Evolutionary conservation across 2,888 invertebrate species (phyloP), one percentile per base, ranked within the genome.

Genomic region (Chironomus tentans): DNA sequence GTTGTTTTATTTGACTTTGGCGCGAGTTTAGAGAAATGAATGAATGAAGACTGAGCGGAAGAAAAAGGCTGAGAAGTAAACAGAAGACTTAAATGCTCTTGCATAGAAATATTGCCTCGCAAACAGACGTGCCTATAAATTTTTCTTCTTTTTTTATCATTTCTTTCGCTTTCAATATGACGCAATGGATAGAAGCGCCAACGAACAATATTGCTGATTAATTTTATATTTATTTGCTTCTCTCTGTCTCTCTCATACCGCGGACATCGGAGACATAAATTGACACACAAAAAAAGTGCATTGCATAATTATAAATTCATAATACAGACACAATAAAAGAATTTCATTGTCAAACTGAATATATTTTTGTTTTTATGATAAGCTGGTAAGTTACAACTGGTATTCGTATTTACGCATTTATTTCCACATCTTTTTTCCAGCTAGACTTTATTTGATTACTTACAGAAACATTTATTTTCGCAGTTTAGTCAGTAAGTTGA

Each of bases 61-160:
- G 13, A 12, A 65, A 10, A 65, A 38, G 1, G 38, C 38, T 38
- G 24, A 65, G 65, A 65, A 24, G 21, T 24, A 65, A 71, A 71
- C 71, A 56, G 15, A 24, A 48, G 71, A 71, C 71, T 71, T 50
- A n/a, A 71, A 71, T 71, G 71, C 71, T 50, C 13, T 22, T n/a
- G 22, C 56, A 13, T 38, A 71, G 47, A 48, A n/a, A 21, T 48
- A 24, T 47, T 15, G n/a, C 5, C 5, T 2, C 4, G 24, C 13
- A 68, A 7, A 21, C 38, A 38, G 38, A 38, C 38, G 38, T 38
- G 38, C 38, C 38, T 38, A 38, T 38, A 10, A 22, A 22, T 4
- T 24, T 24, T 13, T 21, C 13, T 68, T 68, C 22, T n/a, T 68
- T 6, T n/a, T 24, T 15, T 68, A 28, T 24, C 68, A 65, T 22